phyloP scores from a whole-genome alignment of 64 coral and sea anemone genomes.

The Stichodactyla helianthus region DNA sequence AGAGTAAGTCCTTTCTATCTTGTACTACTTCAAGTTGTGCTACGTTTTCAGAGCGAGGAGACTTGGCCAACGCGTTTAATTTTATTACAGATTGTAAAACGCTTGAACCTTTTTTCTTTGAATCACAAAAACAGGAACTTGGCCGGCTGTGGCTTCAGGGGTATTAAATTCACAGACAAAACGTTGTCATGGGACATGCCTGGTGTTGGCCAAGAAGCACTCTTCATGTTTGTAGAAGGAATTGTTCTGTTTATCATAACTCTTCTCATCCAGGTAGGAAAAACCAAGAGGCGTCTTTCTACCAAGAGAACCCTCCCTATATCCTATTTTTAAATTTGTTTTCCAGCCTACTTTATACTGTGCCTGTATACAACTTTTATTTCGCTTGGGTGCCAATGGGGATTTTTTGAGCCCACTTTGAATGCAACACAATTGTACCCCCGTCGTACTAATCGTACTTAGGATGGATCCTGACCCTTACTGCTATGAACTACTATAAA shows the following conservation, averaged over 20 bases:
- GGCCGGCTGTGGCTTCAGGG: background rate
- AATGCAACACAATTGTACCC: no score
- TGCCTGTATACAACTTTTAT: no score
- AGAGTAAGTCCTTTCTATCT: conserved; percentile 33
- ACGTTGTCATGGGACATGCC: conserved; percentile 72
- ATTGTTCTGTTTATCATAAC: conserved; percentile 59
- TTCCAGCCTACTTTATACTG: no score
- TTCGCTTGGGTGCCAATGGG: no score
- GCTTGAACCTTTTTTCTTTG: background rate
- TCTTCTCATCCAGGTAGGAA: conserved; percentile 76
- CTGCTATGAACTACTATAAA: no score
- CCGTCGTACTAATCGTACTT: no score
- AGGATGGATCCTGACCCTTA: no score
- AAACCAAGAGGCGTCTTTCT: no score
- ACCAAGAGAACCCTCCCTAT: no score
- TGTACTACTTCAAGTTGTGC: background rate
- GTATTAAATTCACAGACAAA: conserved; percentile 48
- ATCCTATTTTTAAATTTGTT: no score
- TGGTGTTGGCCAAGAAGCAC: conserved; percentile 73
- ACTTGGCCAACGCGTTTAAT: background rate
- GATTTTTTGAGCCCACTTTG: no score
- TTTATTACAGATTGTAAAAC: background rate
- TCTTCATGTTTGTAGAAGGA: conserved; percentile 80
- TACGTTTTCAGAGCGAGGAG: no score
- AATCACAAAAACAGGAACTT: conserved; percentile 14